A percentile compares a stretch with the other conserved stretches of the same genome.
Conservation (phyloP, 2,888 invertebrate genomes). For the Lasioglossum zephyrum region DNA sequence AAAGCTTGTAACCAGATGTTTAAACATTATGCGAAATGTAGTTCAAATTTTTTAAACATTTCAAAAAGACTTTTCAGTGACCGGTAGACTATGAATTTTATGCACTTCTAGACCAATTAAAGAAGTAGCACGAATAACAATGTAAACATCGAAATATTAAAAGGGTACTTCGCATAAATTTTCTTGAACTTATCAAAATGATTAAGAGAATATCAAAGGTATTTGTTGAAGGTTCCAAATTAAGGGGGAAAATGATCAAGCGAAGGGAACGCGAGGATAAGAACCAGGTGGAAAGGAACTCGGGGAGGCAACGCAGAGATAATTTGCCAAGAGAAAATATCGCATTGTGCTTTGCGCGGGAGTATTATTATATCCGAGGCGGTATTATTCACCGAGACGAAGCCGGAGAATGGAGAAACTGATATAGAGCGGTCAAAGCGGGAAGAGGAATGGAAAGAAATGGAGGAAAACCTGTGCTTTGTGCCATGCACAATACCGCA, state of each 20-base stretch:
- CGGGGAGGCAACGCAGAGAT: slow-evolving; percentile 65
- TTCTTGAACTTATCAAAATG: not conserved
- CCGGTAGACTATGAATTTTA: not conserved
- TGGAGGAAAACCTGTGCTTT: slow-evolving; percentile 69
- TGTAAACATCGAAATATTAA: not conserved
- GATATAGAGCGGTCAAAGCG: slow-evolving; percentile 57
- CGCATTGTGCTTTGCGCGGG: slow-evolving; percentile 69
- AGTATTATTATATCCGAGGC: slow-evolving; percentile 73
- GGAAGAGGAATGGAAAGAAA: slow-evolving; percentile 47
- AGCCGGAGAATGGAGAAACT: slow-evolving; percentile 64
- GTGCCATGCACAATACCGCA: slow-evolving; percentile 72
- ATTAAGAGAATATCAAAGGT: not conserved
- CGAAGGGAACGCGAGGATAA: slow-evolving; percentile 24
- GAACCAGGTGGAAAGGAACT: slow-evolving; percentile 45
- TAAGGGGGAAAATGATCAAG: slow-evolving; percentile 4
- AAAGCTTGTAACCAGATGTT: too few species aligned
- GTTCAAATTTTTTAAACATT: too few species aligned
- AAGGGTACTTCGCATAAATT: not conserved
- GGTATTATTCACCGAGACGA: slow-evolving; percentile 69
- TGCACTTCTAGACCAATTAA: not conserved
- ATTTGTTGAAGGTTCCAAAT: slow-evolving; percentile 5
- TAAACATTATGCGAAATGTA: too few species aligned
- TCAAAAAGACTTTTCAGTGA: not conserved
- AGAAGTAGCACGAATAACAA: not conserved
- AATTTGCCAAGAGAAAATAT: slow-evolving; percentile 75